Evolutionary conservation across 2,888 invertebrate genomes (phyloP), one percentile per base, ranked within the genome.

Genomic region (Drosophila cognata): DNA sequence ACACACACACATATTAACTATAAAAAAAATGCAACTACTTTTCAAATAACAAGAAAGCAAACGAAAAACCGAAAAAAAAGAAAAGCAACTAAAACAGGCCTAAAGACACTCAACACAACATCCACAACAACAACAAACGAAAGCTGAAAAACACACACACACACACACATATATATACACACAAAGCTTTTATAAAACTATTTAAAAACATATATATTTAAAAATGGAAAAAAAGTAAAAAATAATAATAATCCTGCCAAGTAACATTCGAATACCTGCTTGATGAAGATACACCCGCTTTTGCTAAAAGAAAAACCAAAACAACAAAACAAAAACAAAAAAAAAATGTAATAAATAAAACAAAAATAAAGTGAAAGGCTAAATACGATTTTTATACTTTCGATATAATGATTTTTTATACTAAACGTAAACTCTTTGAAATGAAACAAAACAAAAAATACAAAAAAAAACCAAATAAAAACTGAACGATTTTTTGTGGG

Each of bases 261-360:
- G 91, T 88, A 91, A 90, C 83, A 91, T 90, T 91, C 81, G 84
- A 90, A 90, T 90, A 91, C 91, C 91, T 91, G 91, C 91, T 91
- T 90, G 85, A 91, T 84, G 90, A 85, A 88, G 83, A 90, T 88
- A 91, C 90, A 91, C 91, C 91, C 91, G 91, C 90, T 91, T 91
- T 91, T 91, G 90, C 91, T 91, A 91, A 88, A 77, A 59, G 68
- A 61, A 78, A 80, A 56, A 41, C 38, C 36, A 18, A 41, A 57
- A 57, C 38, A 55, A 43, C 16, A 62, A 66, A 66, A 57, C 5
- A 56, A 59, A 77, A 69, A 63, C 18, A 5, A 56, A 57, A 50
- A 63, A 53, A 68, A 57, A 68, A 67, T 63, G 66, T 65, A 73
- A 71, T 72, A 66, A 46, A 56, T 25, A 61, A 62, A 77, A 43